Base-by-base conservation (phyloP, 1,140 invertebrate species). In the Diachasma alloeum region DNA sequence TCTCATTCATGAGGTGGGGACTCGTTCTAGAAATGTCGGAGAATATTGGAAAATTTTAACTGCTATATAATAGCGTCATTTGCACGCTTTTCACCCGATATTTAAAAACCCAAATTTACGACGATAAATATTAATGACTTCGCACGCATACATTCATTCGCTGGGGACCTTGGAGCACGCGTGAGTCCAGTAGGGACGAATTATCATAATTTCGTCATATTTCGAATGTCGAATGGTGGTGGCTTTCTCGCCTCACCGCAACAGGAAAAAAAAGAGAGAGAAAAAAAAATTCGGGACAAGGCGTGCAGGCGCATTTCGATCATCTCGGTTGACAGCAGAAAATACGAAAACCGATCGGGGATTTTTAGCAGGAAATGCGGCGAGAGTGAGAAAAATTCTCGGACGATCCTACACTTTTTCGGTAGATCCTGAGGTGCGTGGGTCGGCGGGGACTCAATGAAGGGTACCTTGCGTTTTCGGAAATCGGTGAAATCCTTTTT, bases 201-300 rank as follows among this genome's bases (percentile, higher is more conserved):
- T 74, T 74, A 74, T 74, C 72, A 74, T 74, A 74, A 74, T 74
- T 74, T 74, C 36, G 72, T 74, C 56, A 74, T 74, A 74, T 74
- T 74, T 74, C 31, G 24, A 39, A 71, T 24, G 68, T 72, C 71
- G 24, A 31, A 56, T 72, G 17, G n/a, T 37, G 39, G 39, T 48
- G 44, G 42, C 15, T 66, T 31, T 74, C 36, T 74, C 53, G 36
- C 19, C 44, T 22, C 11, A 39, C 39, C 36, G 4, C 24, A 37
- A 26, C 26, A 56, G 36, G 19, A 39, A 17, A 42, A 53, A 72
- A 46, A 17, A 71, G n/a, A 56, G 9, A 59, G 9, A 26, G 24
- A 19, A 31, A 26, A 26, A 26, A 63, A 63, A 63, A n/a, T 63
- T 31, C 4, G 59, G 19, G n/a, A 22, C 4, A 63, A 26, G 24